Evolutionary conservation across 2,113 vertebrate species (phyloP).

Genomic region (Pan troglodytes): DNA sequence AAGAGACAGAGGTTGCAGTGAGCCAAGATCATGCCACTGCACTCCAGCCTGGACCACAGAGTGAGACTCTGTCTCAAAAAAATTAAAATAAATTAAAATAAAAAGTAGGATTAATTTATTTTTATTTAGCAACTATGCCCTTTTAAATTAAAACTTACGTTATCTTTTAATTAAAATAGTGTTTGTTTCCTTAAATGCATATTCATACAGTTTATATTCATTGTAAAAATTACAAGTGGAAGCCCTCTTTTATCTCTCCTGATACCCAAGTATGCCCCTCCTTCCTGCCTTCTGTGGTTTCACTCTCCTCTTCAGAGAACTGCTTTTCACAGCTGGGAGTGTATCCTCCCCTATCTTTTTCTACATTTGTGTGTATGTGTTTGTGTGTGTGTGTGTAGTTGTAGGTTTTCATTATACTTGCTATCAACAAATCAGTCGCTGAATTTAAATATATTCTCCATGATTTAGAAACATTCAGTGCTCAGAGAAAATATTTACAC

Average conservation of each 20-base stretch:
- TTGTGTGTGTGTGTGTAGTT: neutral
- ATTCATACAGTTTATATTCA: neutral
- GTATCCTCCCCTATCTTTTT: neutral
- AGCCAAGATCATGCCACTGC: no score
- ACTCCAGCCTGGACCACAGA: no score
- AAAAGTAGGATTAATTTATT: neutral
- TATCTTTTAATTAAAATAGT: neutral
- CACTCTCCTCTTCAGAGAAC: neutral
- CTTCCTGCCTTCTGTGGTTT: neutral
- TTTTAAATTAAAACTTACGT: conserved; percentile 23
- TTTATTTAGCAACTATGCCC: neutral
- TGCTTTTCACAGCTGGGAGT: neutral
- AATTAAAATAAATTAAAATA: neutral
- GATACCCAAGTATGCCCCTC: neutral
- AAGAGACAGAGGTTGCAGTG: no score
- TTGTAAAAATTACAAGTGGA: neutral
- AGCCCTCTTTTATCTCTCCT: neutral
- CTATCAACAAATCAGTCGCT: conserved; percentile 27
- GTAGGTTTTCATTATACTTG: conserved; percentile 28
- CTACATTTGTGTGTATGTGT: neutral
- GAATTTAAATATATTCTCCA: conserved; percentile 60
- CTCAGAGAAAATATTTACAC: conserved; percentile 72
- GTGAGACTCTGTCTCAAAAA: no score
- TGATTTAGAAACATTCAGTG: conserved; percentile 64
- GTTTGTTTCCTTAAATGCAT: neutral